Evolutionary conservation across 23 tunicate genomes (phyloP).

Genomic region (Clavelina lepadiformis): DNA sequence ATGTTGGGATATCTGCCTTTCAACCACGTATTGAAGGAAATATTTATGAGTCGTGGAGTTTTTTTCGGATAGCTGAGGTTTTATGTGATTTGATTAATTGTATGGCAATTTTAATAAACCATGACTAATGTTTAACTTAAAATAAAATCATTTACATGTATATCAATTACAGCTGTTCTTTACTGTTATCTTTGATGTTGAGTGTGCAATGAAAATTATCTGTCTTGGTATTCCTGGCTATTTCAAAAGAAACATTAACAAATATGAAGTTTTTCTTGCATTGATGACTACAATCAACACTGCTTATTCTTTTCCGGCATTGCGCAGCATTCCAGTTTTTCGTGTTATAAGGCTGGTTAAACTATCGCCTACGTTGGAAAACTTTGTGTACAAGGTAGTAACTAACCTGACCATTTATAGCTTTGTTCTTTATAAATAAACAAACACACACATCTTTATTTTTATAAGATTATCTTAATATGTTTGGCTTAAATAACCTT

Average conservation of each 20-base stretch:
- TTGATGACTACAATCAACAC: slow-evolving; percentile 76
- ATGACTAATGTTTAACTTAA: background rate
- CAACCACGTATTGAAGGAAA: slow-evolving; percentile 30
- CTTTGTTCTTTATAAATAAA: no score
- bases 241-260: slow-evolving; percentile 52
- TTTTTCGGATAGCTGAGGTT: slow-evolving; percentile 71
- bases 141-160: background rate
- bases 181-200: slow-evolving; percentile 77
- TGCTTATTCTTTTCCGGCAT: slow-evolving; percentile 26
- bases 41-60: slow-evolving; percentile 20
- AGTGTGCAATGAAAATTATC: slow-evolving; percentile 68
- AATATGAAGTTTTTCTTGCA: slow-evolving; percentile 85
- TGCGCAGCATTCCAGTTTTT: slow-evolving; percentile 64
- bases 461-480: no score
- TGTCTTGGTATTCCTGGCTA: slow-evolving; percentile 63
- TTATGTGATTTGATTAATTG: background rate
- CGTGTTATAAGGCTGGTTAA: slow-evolving; percentile 76
- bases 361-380: slow-evolving; percentile 78
- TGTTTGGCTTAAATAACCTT: no score
- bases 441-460: no score
- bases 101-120: background rate
- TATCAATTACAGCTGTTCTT: slow-evolving; percentile 61
- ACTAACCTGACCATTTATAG: no score
- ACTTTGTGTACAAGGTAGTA: slow-evolving; percentile 84
- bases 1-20: slow-evolving; percentile 66